Evolutionary conservation across 2,888 invertebrate genomes (phyloP).

Genomic region (Ceramica pisi): DNA sequence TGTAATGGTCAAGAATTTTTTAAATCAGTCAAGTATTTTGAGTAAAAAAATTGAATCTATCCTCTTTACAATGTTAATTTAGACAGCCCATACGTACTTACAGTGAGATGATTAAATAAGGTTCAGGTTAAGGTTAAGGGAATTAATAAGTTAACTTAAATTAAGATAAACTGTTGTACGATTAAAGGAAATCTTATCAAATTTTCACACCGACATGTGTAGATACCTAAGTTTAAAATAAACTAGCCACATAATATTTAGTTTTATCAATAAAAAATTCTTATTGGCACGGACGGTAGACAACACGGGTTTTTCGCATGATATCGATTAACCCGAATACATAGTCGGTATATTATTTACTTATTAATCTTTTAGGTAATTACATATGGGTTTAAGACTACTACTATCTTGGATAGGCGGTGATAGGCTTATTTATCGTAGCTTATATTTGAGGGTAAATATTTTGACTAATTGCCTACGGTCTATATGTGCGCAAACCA

Average conservation of each 20-base stretch:
- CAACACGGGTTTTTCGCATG: slow-evolving; percentile 10
- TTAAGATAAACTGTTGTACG: neutral
- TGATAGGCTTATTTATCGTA: neutral
- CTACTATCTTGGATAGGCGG: neutral
- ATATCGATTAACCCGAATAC: slow-evolving; percentile 16
- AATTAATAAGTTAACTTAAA: no score
- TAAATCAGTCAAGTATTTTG: no score
- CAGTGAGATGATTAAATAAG: no score
- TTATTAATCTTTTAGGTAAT: slow-evolving; percentile 22
- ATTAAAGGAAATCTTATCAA: neutral
- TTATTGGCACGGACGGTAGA: neutral
- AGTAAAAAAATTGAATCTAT: no score
- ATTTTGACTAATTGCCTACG: neutral
- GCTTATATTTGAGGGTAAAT: neutral
- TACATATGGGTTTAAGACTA: neutral
- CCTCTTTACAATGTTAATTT: no score
- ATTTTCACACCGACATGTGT: neutral
- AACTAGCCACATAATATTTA: neutral
- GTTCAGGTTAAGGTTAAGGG: no score
- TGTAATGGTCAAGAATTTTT: no score
- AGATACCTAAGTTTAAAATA: neutral
- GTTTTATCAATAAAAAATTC: slow-evolving; percentile 25
- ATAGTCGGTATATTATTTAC: neutral
- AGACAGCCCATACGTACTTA: no score
- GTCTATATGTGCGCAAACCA: no score